A percentile compares a stretch with the other conserved stretches of the same genome.
Evolutionary conservation across 2,888 invertebrate species (phyloP).

Genomic region (Cheilosia grossa): DNA sequence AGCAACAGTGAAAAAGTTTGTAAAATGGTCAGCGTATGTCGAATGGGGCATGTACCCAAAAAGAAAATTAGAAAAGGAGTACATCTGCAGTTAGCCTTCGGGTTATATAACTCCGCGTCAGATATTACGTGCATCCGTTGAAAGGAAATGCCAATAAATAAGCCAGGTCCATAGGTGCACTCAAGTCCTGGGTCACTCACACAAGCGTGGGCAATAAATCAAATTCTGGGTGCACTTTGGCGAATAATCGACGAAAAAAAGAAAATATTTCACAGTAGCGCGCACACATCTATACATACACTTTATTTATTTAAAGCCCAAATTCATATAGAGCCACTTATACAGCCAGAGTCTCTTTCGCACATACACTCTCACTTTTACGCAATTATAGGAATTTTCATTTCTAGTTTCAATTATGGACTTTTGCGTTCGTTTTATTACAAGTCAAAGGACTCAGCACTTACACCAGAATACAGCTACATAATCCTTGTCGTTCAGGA

Average conservation of each 20-base stretch:
- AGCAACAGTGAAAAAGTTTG: slow-evolving; percentile 38
- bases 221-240: slow-evolving; percentile 45
- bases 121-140: slow-evolving; percentile 44
- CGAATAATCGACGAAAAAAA: slow-evolving; percentile 10
- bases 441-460: slow-evolving; percentile 83
- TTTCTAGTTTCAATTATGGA: slow-evolving; percentile 14
- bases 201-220: slow-evolving; percentile 52
- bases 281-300: slow-evolving; percentile 36
- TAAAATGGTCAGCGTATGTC: slow-evolving; percentile 64
- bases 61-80: slow-evolving; percentile 34
- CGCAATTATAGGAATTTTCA: slow-evolving; percentile 64
- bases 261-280: not conserved
- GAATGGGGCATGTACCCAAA: slow-evolving; percentile 30
- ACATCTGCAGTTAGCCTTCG: slow-evolving; percentile 57
- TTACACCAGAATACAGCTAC: slow-evolving; percentile 98
- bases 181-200: slow-evolving; percentile 56
- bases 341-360: not conserved
- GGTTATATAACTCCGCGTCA: slow-evolving; percentile 54
- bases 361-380: slow-evolving; percentile 64
- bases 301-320: slow-evolving; percentile 50
- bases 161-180: not conserved
- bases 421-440: not conserved
- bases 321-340: slow-evolving; percentile 18
- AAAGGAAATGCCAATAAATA: slow-evolving; percentile 30
- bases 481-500: slow-evolving; percentile 95